Conservation (phyloP, 92 coral and sea anemone species). For the Siderastrea siderea region DNA sequence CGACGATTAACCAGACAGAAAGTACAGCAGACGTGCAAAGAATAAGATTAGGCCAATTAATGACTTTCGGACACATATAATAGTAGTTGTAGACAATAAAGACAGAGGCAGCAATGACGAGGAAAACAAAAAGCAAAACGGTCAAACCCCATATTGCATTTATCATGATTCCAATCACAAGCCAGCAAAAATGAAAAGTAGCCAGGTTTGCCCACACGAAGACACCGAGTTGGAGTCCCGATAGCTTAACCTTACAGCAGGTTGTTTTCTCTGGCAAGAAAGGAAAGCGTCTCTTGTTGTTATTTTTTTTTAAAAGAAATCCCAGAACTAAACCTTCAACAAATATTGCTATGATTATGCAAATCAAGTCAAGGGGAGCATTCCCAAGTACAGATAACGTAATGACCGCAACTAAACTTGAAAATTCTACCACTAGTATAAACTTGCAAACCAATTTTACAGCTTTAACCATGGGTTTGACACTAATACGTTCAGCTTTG, state of each 20-base stretch:
- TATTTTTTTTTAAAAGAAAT: not conserved
- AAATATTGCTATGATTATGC: not conserved
- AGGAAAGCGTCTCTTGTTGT: not conserved
- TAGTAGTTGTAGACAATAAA: not conserved
- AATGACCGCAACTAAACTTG: not conserved
- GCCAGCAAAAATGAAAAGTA: constrained; percentile 11
- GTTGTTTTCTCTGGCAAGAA: not conserved
- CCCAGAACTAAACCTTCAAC: not conserved
- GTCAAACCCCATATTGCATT: constrained; percentile 8
- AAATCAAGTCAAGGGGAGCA: not conserved
- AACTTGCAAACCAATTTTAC: not conserved
- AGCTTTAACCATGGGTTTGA: not conserved
- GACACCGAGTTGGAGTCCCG: not conserved
- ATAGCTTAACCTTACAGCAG: not conserved
- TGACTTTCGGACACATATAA: not conserved
- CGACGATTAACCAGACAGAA: not conserved
- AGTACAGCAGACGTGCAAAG: not conserved
- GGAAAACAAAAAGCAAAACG: not conserved
- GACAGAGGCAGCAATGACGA: not conserved
- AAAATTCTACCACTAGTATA: not conserved
- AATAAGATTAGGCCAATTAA: no score
- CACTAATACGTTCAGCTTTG: not conserved
- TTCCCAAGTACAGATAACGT: not conserved
- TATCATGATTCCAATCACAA: not conserved
- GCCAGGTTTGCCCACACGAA: not conserved